phyloP scores from a whole-genome alignment of 2,797 vertebrate species.

The Sebastes flavidus region DNA sequence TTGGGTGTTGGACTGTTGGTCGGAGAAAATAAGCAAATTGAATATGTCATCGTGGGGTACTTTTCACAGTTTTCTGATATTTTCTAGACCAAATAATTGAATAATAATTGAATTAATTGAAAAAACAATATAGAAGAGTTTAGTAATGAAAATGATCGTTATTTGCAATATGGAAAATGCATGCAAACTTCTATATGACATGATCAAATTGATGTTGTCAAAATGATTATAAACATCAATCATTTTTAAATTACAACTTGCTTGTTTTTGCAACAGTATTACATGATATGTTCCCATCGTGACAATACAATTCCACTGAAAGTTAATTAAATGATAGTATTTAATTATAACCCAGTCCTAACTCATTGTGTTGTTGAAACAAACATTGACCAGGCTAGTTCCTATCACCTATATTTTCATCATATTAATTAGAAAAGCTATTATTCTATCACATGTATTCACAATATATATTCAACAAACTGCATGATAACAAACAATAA shows the following conservation, averaged over 20 bases:
- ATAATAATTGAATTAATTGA: too few species aligned
- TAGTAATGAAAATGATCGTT: neutral
- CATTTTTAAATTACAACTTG: neutral
- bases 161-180: neutral
- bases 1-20: too few species aligned
- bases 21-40: too few species aligned
- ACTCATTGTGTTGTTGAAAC: neutral
- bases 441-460: neutral
- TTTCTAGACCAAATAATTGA: too few species aligned
- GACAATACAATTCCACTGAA: neutral
- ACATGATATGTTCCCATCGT: neutral
- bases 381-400: neutral
- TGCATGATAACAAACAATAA: neutral
- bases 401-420: neutral
- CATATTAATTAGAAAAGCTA: neutral
- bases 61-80: neutral
- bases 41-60: neutral
- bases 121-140: neutral
- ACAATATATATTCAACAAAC: neutral
- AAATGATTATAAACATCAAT: neutral
- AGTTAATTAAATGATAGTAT: neutral
- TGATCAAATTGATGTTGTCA: neutral
- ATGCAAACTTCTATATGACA: neutral
- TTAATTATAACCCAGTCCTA: neutral
- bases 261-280: neutral